phyloP scores from a whole-genome alignment of 2,113 vertebrate genomes.

The Phocoena phocoena region DNA sequence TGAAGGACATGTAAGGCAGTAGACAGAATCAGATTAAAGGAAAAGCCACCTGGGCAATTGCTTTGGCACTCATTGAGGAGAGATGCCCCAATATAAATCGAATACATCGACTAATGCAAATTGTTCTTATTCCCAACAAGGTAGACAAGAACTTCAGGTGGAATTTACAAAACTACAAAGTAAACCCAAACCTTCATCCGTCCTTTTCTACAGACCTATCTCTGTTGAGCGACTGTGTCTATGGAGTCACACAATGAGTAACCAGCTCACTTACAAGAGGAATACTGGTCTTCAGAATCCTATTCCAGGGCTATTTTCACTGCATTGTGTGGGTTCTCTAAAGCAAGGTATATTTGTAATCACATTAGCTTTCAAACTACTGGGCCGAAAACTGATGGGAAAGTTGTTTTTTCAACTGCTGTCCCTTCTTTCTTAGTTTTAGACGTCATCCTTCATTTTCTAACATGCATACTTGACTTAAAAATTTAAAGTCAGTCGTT shows the following conservation, averaged over 20 bases:
- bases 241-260: neutral
- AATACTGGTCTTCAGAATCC: neutral
- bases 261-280: neutral
- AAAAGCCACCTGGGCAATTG: neutral
- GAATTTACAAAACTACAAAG: neutral
- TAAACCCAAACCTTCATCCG: neutral
- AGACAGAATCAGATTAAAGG: neutral
- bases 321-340: neutral
- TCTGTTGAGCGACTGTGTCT: neutral
- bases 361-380: neutral
- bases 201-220: neutral
- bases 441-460: neutral
- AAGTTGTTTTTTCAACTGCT: neutral
- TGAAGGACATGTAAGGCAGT: neutral
- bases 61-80: neutral
- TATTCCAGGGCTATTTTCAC: neutral
- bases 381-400: neutral
- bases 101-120: neutral
- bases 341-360: neutral
- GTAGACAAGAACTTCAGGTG: neutral
- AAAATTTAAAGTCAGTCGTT: neutral
- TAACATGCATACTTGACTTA: neutral
- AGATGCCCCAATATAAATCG: constrained; percentile 15
- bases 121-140: neutral
- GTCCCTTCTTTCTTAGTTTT: neutral